A percentile compares a stretch with the other conserved stretches of the same genome.
phyloP scores from a whole-genome alignment of 1,140 invertebrate species.

The Drosophila littoralis region DNA sequence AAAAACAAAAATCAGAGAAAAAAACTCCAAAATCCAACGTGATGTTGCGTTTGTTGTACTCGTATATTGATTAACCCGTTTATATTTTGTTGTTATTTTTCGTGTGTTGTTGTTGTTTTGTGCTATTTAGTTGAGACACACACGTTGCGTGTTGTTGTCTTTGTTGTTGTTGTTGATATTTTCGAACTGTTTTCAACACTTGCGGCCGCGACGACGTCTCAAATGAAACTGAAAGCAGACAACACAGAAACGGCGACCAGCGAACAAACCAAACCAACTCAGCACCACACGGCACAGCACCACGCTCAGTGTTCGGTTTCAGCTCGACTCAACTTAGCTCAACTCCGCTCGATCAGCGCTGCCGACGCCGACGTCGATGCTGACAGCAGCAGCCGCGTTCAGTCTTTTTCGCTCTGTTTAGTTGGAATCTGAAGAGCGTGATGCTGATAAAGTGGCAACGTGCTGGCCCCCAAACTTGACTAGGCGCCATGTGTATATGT shows the following conservation, averaged over 20 bases:
- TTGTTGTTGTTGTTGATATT: constrained; percentile 17
- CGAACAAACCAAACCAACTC: constrained; percentile 40
- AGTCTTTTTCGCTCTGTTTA: constrained; percentile 36
- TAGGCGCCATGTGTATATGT: constrained; percentile 59
- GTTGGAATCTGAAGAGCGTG: constrained; percentile 76
- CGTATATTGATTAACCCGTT: constrained; percentile 55
- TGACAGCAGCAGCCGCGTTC: constrained; percentile 12
- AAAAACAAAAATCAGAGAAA: constrained; percentile 11
- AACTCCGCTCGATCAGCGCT: constrained; percentile 32
- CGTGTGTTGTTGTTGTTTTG: constrained; percentile 45
- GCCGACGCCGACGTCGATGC: constrained; percentile 12
- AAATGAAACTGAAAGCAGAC: constrained; percentile 82
- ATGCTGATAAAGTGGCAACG: constrained; percentile 74
- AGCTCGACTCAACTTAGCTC: constrained; percentile 30
- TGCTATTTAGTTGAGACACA: constrained; percentile 47
- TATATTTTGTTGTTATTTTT: constrained; percentile 33
- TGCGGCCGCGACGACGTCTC: constrained; percentile 76
- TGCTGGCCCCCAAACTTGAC: constrained; percentile 67
- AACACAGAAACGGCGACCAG: constrained; percentile 59
- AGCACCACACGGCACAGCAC: constrained; percentile 10
- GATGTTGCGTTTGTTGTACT: constrained; percentile 24
- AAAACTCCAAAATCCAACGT: constrained; percentile 20
- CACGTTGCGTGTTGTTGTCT: constrained; percentile 47
- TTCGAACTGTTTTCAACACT: constrained; percentile 54
- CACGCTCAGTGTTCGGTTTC: constrained; percentile 15